These are phyloP conservation scores for Gymnobelideus leadbeateri DNA, from an alignment of 2,113 vertebrate genomes.

Conservation along the genomic window DNA sequence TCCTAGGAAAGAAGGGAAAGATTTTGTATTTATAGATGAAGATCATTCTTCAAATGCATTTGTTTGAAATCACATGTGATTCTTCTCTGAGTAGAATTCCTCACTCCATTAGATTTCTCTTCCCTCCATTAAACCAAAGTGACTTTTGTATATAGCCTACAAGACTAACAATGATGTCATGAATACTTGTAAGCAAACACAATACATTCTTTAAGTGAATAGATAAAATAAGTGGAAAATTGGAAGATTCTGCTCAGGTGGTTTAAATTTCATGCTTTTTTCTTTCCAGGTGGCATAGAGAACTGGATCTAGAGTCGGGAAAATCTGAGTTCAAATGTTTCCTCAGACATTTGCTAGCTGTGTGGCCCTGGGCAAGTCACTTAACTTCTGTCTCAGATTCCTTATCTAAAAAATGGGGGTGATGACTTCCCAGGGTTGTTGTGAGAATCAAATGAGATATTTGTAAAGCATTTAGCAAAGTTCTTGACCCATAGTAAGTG, in stretches of 20 bases:
- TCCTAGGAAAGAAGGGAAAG: conserved; percentile 6
- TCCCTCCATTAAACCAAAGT: not conserved
- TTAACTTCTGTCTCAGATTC: not conserved
- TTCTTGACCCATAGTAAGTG: not conserved
- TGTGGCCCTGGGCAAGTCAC: not conserved
- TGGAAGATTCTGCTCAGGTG: not conserved
- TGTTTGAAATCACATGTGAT: not conserved
- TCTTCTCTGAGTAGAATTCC: not conserved
- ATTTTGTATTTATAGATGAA: not conserved
- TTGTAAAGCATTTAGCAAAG: not conserved
- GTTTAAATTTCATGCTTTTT: too few species aligned
- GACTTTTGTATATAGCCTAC: not conserved
- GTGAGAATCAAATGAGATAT: not conserved
- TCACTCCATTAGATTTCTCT: conserved; percentile 12
- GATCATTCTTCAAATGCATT: not conserved
- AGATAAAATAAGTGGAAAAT: not conserved
- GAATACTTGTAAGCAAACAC: not conserved
- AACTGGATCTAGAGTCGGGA: not conserved
- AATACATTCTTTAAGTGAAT: not conserved
- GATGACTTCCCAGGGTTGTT: too few species aligned
- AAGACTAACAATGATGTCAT: not conserved
- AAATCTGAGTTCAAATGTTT: not conserved
- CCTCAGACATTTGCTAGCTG: not conserved
- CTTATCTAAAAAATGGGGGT: too few species aligned
- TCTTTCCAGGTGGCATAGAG: not conserved